Base-by-base conservation (phyloP, 2,888 invertebrate genomes). In the Xylocampa areola region DNA sequence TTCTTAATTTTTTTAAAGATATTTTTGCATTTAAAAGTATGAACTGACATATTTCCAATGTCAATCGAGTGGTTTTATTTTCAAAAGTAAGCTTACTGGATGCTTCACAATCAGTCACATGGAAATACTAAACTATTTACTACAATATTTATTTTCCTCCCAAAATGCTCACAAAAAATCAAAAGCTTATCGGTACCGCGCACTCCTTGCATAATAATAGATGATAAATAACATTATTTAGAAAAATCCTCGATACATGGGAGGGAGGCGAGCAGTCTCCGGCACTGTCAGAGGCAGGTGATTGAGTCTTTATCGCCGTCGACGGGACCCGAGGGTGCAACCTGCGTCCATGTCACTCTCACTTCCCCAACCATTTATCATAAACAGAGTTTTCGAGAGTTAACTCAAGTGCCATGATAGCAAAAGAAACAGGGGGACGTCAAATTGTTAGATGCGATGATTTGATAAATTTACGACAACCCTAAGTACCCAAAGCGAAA, bases 271-370 rank as follows among this genome's bases (percentile, higher is more conserved):
- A 63, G 68, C 76, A 81, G 82, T 81, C 79, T 77, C 75, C 72
- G 72, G 67, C 44, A 68, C 85, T 87, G 89, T 86, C 87, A 83
- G 77, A 78, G 81, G 79, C 88, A 88, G 86, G 86, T 87, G 88
- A 90, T 89, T 87, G 88, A 87, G 88, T 82, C 86, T 85, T 88
- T 89, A 89, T 89, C 86, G 81, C 75, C 55, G 68, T 57, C 72
- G 77, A 70, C 75, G 71, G 67, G 71, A 68, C 79, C 77, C 81
- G 77, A 70, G 88, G 87, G 87, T 84, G 86, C 86, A 84, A 81
- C 82, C 80, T 80, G 79, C 81, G 74, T 78, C 79, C 69, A 57
- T 81, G 82, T 83, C 84, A 81, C 79, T 82, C 81, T 84, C 85
- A 82, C 80, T 83, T 77, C 77, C 76, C 78, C 73, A 63, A 78